Evolutionary conservation across 2,888 invertebrate genomes (phyloP), one percentile per base, ranked within the genome.

Genomic region (Campopleginae sp.): DNA sequence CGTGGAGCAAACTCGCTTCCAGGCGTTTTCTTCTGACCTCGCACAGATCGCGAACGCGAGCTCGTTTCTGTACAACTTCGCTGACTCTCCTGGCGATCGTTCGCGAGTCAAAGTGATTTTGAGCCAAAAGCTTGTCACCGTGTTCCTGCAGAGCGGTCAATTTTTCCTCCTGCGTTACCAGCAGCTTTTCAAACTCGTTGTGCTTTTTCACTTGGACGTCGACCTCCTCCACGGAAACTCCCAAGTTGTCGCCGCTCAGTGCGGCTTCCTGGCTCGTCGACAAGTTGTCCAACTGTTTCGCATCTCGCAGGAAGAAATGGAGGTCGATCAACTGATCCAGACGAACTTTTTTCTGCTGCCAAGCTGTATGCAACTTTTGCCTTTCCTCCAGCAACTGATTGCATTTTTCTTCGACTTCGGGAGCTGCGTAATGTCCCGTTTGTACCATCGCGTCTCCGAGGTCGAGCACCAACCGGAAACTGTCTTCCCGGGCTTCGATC

Each of bases 271-370:
- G 99, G 0, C 97, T 96, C 17, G 96, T 96, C 86, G 98, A 98
- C 17, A 98, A 95, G 87, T 98, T 97, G 92, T 98, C 98, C 84
- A 99, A 95, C 93, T 98, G 97, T 91, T 98, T 98, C 17, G 98
- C 98, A 94, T 99, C 99, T 2, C 99, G 95, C 86, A 98, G 94
- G 96, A 99, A 99, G 93, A 98, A 97, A 94, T 99, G 98, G 90
- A 98, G 95, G 94, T 99, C 98, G 86, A 98, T 97, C 86, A 98
- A 95, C 93, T 99, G 98, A 92, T 98, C 98, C 61, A 98, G 94
- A 90, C 97, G 97, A 71, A 98, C 96, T 93, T 98, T 98, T 89
- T 98, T 97, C 77, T 97, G 96, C 86, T 98, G 97, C 98, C 98
- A 99, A 0, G 97, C 97, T 0, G 96, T 95, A 90, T 97, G 97